Evolutionary conservation across 2,113 vertebrate genomes (phyloP).

Genomic region (Connochaetes taurinus): DNA sequence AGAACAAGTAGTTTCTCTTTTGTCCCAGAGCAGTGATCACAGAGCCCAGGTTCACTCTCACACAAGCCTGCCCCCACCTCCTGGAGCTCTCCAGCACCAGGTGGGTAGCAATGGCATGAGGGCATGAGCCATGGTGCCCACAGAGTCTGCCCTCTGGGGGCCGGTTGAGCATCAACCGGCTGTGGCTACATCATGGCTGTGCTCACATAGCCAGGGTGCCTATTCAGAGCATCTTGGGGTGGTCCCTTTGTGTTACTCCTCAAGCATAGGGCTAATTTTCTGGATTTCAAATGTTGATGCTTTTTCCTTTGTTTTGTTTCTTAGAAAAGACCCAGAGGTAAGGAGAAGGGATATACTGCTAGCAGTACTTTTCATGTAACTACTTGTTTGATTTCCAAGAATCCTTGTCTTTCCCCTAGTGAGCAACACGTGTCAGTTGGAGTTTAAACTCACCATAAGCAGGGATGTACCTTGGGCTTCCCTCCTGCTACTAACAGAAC

Average conservation of each 20-base stretch:
- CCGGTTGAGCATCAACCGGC: rapidly evolving
- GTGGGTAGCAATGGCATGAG: background rate
- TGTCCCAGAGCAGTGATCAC: too few species aligned
- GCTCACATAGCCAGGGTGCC: background rate
- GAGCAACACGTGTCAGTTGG: rapidly evolving
- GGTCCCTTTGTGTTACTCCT: background rate
- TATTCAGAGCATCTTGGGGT: background rate
- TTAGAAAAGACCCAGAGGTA: background rate
- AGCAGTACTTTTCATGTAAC: background rate
- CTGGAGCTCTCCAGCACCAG: background rate
- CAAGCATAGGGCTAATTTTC: background rate
- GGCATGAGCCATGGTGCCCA: background rate
- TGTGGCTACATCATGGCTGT: background rate
- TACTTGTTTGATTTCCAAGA: background rate
- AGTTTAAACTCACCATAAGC: background rate
- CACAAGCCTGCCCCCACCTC: too few species aligned
- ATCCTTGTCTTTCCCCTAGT: background rate
- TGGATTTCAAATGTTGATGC: background rate
- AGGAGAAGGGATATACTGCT: background rate
- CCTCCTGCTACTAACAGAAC: background rate
- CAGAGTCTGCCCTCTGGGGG: too few species aligned
- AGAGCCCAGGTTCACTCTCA: background rate
- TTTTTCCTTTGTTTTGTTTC: background rate
- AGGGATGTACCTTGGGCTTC: background rate
- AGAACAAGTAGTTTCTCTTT: background rate